A percentile compares a stretch with the other conserved stretches of the same genome.
Evolutionary conservation across 2,888 invertebrate genomes (phyloP).

Genomic region (Cryptocephalus moraei): DNA sequence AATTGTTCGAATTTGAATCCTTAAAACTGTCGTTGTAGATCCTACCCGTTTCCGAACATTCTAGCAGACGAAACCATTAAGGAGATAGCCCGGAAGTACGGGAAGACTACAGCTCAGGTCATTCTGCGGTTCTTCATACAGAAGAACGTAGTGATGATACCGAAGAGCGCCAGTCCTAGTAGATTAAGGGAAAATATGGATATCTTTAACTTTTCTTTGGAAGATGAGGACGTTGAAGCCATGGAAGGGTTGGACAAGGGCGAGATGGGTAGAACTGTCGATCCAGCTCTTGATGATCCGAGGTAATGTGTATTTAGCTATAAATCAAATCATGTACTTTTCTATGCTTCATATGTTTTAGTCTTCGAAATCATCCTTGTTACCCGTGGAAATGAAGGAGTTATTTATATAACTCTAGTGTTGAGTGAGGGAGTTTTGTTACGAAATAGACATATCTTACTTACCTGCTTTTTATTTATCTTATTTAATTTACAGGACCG

Average conservation of each 20-base stretch:
- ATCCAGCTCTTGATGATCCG: neutral
- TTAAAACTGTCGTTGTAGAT: neutral
- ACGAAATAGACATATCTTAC: too few relatives aligned
- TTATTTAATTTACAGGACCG: too few relatives aligned
- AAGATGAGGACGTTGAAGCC: conserved; percentile 30
- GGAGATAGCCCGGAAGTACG: neutral
- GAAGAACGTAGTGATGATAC: neutral
- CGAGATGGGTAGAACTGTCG: neutral
- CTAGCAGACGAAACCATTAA: neutral
- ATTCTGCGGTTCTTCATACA: conserved; percentile 1
- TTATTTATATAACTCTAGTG: too few relatives aligned
- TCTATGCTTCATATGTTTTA: too few relatives aligned
- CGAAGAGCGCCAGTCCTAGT: neutral
- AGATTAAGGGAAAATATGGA: conserved; percentile 1
- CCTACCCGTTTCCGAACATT: neutral
- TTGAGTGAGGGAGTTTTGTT: too few relatives aligned
- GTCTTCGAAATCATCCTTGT: too few relatives aligned
- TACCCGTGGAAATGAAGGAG: too few relatives aligned
- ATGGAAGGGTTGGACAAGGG: neutral
- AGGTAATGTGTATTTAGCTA: neutral
- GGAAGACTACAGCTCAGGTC: neutral
- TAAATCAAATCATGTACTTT: too few relatives aligned
- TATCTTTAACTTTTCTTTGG: conserved; percentile 1
- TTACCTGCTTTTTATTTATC: too few relatives aligned
- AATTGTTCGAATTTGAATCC: neutral